phyloP scores from a whole-genome alignment of 2,113 vertebrate species.

The Macheiramphus alcinus region DNA sequence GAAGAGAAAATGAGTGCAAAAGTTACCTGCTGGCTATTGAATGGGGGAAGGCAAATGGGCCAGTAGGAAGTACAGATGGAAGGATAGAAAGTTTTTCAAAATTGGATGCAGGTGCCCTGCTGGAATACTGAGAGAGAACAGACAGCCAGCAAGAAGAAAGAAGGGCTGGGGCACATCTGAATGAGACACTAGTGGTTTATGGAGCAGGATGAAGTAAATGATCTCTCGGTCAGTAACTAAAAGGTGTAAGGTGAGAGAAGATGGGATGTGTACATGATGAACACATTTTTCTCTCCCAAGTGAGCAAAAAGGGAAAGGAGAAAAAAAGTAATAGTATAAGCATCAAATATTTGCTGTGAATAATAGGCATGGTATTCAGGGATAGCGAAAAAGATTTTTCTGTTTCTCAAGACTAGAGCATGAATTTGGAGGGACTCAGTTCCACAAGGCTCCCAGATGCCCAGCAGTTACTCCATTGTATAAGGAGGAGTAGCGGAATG shows the following conservation, averaged over 20 bases:
- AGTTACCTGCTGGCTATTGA: not conserved
- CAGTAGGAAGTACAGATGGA: not conserved
- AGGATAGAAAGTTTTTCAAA: not conserved
- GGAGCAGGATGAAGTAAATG: not conserved
- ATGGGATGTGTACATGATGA: not conserved
- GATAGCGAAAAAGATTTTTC: not conserved
- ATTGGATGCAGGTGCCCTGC: not conserved
- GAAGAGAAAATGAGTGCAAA: not conserved
- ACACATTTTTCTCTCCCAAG: not conserved
- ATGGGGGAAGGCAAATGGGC: not conserved
- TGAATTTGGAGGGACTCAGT: not conserved
- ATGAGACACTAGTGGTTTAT: not conserved
- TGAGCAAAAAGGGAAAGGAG: not conserved
- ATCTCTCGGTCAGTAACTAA: not conserved
- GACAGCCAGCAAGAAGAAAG: not conserved
- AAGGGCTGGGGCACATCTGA: not conserved
- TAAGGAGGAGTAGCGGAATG: not conserved
- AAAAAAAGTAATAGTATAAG: not conserved
- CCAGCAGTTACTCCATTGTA: not conserved
- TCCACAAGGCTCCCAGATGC: not conserved
- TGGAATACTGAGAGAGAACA: not conserved
- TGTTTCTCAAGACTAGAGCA: not conserved
- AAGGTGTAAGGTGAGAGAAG: not conserved
- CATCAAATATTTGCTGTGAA: not conserved
- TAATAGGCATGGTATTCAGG: not conserved